phyloP scores from a whole-genome alignment of 2,888 invertebrate genomes.

The Pheosia gnoma region DNA sequence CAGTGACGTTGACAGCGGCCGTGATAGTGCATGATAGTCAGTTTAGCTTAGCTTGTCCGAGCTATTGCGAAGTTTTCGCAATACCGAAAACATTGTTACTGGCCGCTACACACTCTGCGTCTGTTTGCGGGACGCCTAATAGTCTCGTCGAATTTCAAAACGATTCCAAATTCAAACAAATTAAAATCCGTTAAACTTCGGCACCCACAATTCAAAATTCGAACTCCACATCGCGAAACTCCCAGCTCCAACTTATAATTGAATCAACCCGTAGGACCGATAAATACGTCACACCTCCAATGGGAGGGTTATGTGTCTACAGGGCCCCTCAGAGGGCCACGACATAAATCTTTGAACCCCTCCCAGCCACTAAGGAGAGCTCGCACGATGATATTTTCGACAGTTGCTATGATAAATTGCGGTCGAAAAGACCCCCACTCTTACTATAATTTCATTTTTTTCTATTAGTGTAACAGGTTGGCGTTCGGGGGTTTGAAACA shows the following conservation, averaged over 20 bases:
- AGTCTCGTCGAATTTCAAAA: neutral
- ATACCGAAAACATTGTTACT: too few species aligned
- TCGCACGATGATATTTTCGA: slow-evolving; percentile 50
- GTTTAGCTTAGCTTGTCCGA: too few species aligned
- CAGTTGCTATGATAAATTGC: slow-evolving; percentile 40
- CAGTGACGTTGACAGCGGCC: too few species aligned
- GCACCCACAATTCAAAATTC: neutral
- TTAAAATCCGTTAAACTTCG: neutral
- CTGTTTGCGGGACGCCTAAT: too few species aligned
- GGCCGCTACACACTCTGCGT: too few species aligned
- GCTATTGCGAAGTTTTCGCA: too few species aligned
- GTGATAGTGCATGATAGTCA: too few species aligned
- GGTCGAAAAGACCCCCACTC: slow-evolving; percentile 29
- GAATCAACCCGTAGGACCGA: slow-evolving; percentile 27
- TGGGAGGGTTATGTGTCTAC: slow-evolving; percentile 28
- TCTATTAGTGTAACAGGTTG: slow-evolving; percentile 45
- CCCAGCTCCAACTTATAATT: slow-evolving; percentile 30
- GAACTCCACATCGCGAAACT: slow-evolving; percentile 6
- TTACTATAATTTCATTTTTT: slow-evolving; percentile 37
- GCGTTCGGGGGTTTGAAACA: slow-evolving; percentile 5
- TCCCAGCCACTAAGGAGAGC: slow-evolving; percentile 40
- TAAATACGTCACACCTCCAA: slow-evolving; percentile 44
- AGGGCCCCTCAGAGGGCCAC: slow-evolving; percentile 23
- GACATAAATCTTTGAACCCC: slow-evolving; percentile 40
- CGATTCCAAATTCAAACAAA: slow-evolving; percentile 1